Base-by-base conservation (phyloP, 2,888 invertebrate species). In the Meghimatium bilineatum region DNA sequence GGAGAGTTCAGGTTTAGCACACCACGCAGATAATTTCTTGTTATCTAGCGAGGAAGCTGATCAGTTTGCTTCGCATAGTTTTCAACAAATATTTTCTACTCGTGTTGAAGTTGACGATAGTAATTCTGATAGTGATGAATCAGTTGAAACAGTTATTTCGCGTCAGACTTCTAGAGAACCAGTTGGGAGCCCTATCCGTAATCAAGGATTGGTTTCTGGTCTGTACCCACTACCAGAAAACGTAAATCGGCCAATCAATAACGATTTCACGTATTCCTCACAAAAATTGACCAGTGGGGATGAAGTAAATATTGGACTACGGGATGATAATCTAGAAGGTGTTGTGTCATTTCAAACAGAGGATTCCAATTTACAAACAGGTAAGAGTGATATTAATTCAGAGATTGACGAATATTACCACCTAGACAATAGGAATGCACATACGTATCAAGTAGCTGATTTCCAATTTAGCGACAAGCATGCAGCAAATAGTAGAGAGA, bases 91-190 rank as follows among this genome's bases (percentile, higher is more conserved):
- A 1, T 80, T 80, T 34, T 71, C 80, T 3, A 80, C 80, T 17
- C 69, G 80, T 34, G 56, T 80, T 12, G 80, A 80, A 52, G 69
- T 52, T 29, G 80, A 80, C 3, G 77, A 77, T 26, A 80, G 80
- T 34, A 80, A 80, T 69, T 80, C 80, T 29, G 80, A 80, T 26
- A 80, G 80, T 29, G 80, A 80, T 34, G 84, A 85, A 29, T 85
- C 84, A 0, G 72, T 85, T n/a, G 81, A 85, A 63, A 85, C 84
- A 0, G 84, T 85, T 23, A 81, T 85, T n/a, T 71, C 66, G 12
- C 69, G 83, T 0, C 67, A 66, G 32, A 26, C n/a, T 23, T 56
- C 56, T 2, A 76, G 52, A 2, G 80, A 67, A 14, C 36, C 66
- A 23, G 78, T 49, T 12, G 32, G 49, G 6, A 74, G 74, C 34